Base-by-base conservation (phyloP, 2,888 invertebrate genomes). In the Papilio gigon region DNA sequence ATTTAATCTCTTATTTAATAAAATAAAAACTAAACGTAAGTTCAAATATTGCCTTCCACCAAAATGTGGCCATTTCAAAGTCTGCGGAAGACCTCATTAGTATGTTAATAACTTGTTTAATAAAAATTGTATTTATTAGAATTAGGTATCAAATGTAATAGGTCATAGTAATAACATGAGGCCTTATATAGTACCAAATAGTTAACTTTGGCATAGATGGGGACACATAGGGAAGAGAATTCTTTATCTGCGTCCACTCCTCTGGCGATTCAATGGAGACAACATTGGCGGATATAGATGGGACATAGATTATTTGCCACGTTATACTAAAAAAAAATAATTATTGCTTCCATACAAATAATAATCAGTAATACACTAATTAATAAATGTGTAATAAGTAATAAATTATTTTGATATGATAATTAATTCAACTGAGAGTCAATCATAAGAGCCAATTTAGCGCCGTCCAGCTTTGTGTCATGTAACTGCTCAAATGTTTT, bases 21-120 rank as follows among this genome's bases (percentile, higher is more conserved):
- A 42, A 12, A 22, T 22, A 3, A 47, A 4, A 47, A 47, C 22
- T 47, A 12, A 47, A 27, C 27, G 2, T 56, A 27, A 53, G 53
- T 56, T 56, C 11, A 56, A 56, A 56, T 30, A n/a, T n/a, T 30
- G 30, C 53, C 53, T 56, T 56, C 27, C 53, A 56, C 53, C n/a
- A 11, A 30, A 30, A n/a, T 50, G 53, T 56, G 53, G 53, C 53
- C n/a, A 56, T n/a, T 56, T 56, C 27, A n/a, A n/a, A 56, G 27
- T 56, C 53, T 56, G 53, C 17, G 17, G 3, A 8, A 30, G 9
- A 56, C 53, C 53, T 56, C 53, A 50, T 50, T 50, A 53, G 50
- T 25, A 14, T 25, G 25, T 22, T 30, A 56, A 4, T 47, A n/a
- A 30, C n/a, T n/a, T 30, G 5, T 56, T 56, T 56, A 56, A 30